phyloP scores from a whole-genome alignment of 2,113 vertebrate genomes.

The Rutilus rutilus region DNA sequence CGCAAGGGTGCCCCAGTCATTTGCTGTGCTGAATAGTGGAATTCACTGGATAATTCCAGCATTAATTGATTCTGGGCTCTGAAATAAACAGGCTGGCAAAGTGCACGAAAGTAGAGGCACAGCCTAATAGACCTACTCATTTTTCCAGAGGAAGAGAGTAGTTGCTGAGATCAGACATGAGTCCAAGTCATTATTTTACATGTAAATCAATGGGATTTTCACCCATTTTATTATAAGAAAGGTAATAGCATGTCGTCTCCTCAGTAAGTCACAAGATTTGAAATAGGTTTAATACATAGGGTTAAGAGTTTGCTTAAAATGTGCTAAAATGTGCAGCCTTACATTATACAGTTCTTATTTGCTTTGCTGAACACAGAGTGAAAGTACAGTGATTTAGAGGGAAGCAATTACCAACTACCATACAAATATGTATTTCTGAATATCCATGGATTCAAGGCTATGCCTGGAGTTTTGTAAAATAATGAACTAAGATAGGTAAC shows the following conservation, averaged over 20 bases:
- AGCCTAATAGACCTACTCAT: constrained; percentile 2
- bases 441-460: background rate
- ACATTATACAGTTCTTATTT: constrained; percentile 1
- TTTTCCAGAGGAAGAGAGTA: constrained; percentile 15
- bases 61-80: constrained; percentile 78
- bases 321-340: background rate
- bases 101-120: constrained; percentile 54
- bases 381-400: constrained; percentile 3
- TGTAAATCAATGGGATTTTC: background rate
- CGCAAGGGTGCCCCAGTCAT: constrained; percentile 74
- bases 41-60: constrained; percentile 76
- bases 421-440: constrained; percentile 19
- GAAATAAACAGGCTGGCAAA: constrained; percentile 75
- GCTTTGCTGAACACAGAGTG: background rate
- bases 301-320: background rate
- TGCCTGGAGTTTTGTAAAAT: constrained; percentile 2
- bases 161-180: constrained; percentile 29
- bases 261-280: background rate
- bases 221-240: background rate
- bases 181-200: constrained; percentile 27
- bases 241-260: background rate
- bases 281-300: background rate
- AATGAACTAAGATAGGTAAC: constrained; percentile 4
- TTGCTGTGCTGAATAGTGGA: constrained; percentile 71
- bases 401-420: background rate